These are phyloP conservation scores for Kryptolebias ocellatus DNA, from an alignment of 2,797 vertebrate species.

Conservation along the genomic window DNA sequence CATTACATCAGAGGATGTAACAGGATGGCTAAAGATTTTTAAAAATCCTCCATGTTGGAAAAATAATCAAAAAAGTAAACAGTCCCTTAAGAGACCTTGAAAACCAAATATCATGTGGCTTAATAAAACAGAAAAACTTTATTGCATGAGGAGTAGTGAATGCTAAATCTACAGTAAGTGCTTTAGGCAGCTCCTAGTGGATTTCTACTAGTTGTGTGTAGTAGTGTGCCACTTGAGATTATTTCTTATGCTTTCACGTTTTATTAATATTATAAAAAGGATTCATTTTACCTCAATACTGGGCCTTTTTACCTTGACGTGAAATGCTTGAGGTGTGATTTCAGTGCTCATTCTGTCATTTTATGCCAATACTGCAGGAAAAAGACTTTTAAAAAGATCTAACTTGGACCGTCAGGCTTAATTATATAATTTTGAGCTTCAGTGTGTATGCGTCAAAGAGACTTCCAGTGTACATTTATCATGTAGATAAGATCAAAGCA, in stretches of 20 bases:
- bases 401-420: slow-evolving; percentile 48
- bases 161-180: slow-evolving; percentile 6
- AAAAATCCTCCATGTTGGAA: too few species aligned
- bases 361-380: slow-evolving; percentile 28
- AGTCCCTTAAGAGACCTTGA: background rate
- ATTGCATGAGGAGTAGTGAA: background rate
- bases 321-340: slow-evolving; percentile 40
- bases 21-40: slow-evolving; percentile 21
- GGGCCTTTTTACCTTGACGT: slow-evolving; percentile 28
- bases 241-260: slow-evolving; percentile 27
- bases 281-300: slow-evolving; percentile 39
- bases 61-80: too few species aligned
- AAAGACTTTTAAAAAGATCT: slow-evolving; percentile 31
- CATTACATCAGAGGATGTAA: slow-evolving; percentile 61
- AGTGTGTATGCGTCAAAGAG: slow-evolving; percentile 59
- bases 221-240: slow-evolving; percentile 32
- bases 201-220: slow-evolving; percentile 26
- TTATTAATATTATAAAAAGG: slow-evolving; percentile 53
- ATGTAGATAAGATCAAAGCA: slow-evolving; percentile 74
- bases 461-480: slow-evolving; percentile 68
- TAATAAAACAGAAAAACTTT: slow-evolving; percentile 3
- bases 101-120: slow-evolving; percentile 5
- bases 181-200: slow-evolving; percentile 11
- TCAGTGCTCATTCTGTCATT: slow-evolving; percentile 20
- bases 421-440: slow-evolving; percentile 58